Evolutionary conservation across 2,888 invertebrate genomes (phyloP).

Genomic region (Notodonta ziczac): DNA sequence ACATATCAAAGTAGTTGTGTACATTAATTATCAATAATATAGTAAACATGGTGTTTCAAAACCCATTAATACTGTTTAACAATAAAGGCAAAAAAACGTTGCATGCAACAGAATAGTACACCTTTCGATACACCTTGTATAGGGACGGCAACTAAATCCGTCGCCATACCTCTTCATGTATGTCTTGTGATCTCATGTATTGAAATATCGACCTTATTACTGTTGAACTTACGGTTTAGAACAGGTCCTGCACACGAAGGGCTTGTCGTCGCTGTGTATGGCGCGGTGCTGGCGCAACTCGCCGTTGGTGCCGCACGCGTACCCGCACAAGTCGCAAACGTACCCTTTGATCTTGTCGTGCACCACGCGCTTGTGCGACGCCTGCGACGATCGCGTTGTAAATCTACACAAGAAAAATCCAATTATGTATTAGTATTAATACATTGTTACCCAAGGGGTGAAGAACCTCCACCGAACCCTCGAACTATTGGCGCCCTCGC

Average conservation of each 20-base stretch:
- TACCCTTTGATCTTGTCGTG: conserved; percentile 84
- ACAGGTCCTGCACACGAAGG: conserved; percentile 79
- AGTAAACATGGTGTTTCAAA: no score
- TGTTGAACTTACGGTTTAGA: conserved; percentile 67
- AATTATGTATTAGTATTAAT: no score
- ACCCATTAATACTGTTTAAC: no score
- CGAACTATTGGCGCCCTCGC: no score
- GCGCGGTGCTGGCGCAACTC: conserved; percentile 84
- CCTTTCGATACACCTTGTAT: no score
- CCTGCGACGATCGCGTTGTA: conserved; percentile 80
- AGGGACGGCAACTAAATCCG: no score
- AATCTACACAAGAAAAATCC: conserved; percentile 54
- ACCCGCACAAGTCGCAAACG: conserved; percentile 84
- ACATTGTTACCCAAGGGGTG: no score
- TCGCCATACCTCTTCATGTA: not conserved
- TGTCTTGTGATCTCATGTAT: not conserved
- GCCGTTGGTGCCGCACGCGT: conserved; percentile 84
- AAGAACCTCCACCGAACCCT: no score
- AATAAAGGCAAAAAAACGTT: no score
- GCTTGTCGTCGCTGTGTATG: conserved; percentile 84
- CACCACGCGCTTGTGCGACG: conserved; percentile 81
- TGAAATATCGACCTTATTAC: not conserved
- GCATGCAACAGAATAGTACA: no score
- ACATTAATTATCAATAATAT: no score
- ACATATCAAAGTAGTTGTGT: no score